Percentiles rank a stretch among this genome's conserved stretches.
Conservation (phyloP, 2,113 vertebrate species). For the Lichenostomus cassidix region DNA sequence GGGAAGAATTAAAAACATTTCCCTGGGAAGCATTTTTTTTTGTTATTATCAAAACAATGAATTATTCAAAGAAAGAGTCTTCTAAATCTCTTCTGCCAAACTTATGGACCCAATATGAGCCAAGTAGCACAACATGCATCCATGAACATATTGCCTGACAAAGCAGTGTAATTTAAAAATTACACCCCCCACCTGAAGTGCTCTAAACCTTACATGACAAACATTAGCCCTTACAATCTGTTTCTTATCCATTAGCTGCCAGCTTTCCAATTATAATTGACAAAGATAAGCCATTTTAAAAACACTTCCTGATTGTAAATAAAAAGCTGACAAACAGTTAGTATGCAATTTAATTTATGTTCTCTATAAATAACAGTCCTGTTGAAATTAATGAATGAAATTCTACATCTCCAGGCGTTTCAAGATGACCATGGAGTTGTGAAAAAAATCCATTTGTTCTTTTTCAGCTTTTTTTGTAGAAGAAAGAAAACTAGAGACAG, state of each 20-base stretch:
- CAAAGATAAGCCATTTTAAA: background rate
- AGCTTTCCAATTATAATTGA: conserved; percentile 4
- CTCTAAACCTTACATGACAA: background rate
- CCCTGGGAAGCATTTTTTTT: background rate
- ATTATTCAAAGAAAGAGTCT: background rate
- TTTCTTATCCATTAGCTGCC: background rate
- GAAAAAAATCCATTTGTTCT: background rate
- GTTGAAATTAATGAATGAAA: background rate
- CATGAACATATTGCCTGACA: background rate
- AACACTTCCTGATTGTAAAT: background rate
- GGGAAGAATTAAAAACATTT: background rate
- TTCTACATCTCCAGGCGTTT: background rate
- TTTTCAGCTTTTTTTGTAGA: background rate
- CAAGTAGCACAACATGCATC: background rate
- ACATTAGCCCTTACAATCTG: background rate
- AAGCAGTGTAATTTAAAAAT: background rate
- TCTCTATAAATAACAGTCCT: background rate
- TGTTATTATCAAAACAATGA: background rate
- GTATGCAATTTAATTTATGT: background rate
- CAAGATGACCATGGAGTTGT: background rate
- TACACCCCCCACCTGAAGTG: background rate
- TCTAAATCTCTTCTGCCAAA: background rate
- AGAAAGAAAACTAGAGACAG: background rate
- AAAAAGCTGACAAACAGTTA: background rate
- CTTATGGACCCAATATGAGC: background rate